phyloP scores from a whole-genome alignment of 2,888 invertebrate species.

The Ophonus ardosiacus region DNA sequence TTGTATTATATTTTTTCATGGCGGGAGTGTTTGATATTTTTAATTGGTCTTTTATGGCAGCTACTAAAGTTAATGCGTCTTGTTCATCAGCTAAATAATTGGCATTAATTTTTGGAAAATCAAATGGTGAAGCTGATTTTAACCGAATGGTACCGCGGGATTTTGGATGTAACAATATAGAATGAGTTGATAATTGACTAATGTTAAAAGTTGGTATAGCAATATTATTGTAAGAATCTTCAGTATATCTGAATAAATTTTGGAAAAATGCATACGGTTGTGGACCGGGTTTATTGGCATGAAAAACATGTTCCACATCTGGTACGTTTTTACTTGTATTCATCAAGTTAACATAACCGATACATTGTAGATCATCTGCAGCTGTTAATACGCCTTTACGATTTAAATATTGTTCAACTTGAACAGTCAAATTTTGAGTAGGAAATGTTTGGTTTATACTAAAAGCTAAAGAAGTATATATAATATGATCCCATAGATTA shows the following conservation, averaged over 20 bases:
- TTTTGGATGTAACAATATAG: conserved; percentile 78
- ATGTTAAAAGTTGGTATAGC: conserved; percentile 12
- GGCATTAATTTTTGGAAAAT: conserved; percentile 79
- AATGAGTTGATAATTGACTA: conserved; percentile 72
- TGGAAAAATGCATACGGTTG: conserved; percentile 66
- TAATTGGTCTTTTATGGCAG: conserved; percentile 76
- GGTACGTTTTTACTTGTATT: conserved; percentile 66
- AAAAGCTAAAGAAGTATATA: conserved; percentile 65
- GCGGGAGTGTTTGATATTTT: conserved; percentile 75
- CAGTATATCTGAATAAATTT: conserved; percentile 67
- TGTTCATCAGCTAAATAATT: conserved; percentile 77
- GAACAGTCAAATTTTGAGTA: not conserved
- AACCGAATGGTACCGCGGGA: conserved; percentile 76
- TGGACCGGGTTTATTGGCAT: not conserved
- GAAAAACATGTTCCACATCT: conserved; percentile 69
- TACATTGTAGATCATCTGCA: conserved; percentile 68
- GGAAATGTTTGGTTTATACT: conserved; percentile 65
- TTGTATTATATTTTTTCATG: conserved; percentile 79
- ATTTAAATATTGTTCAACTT: conserved; percentile 66
- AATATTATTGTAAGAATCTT: conserved; percentile 68
- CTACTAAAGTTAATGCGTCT: conserved; percentile 74
- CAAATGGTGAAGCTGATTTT: conserved; percentile 76
- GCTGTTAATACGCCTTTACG: conserved; percentile 67
- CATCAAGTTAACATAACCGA: conserved; percentile 64
- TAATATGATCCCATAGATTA: conserved; percentile 66